Evolutionary conservation across 2,888 invertebrate genomes (phyloP), one percentile per base, ranked within the genome.

Genomic region (Phyllotreta cruciferae): DNA sequence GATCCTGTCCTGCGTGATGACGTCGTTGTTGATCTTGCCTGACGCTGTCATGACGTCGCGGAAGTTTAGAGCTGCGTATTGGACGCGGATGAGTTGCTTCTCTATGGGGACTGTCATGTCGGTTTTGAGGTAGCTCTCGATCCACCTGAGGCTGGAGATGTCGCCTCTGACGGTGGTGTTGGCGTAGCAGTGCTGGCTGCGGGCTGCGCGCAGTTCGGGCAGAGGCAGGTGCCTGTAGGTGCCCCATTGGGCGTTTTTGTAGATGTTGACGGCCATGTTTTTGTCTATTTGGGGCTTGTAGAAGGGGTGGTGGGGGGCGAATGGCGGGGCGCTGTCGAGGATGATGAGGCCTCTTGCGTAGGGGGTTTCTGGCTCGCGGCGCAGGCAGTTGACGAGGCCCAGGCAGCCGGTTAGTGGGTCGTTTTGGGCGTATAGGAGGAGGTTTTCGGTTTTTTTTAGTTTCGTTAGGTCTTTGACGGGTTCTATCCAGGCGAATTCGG

Each of bases 11-110:
- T 85, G 84, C 0, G 91, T 91, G 0, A 93, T 87, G 0, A 92
- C 87, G 77, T 97, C 96, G 0, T 88, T 87, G 6, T 92, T 89
- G 5, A 98, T 85, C 75, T 94, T 94, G 1, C 96, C 97, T 0
- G 93, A 93, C 0, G 96, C 94, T 0, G 94, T 84, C 98, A 98
- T 97, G 0, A 98, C 85, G 79, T 98, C 98, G 75, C 94, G 89
- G 87, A 97, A 98, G 82, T 98, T 98, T 9, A 98, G 79, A 0
- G 95, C 87, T 0, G 93, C 82, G 76, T 91, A 94, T 73, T 90
- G 86, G 7, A 69, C 62, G 70, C 73, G 36, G 11, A 67, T 58
- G 7, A 72, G 35, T 37, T 50, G n/a, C 52, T 67, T 62, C 52
- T 75, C 73, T 1, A 64, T 61, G n/a, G 76, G 64, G 8, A 70